Percentiles rank a stretch among this genome's conserved stretches.
Evolutionary conservation across 2,888 invertebrate species (phyloP).

Genomic region (Drosophila infuscata): DNA sequence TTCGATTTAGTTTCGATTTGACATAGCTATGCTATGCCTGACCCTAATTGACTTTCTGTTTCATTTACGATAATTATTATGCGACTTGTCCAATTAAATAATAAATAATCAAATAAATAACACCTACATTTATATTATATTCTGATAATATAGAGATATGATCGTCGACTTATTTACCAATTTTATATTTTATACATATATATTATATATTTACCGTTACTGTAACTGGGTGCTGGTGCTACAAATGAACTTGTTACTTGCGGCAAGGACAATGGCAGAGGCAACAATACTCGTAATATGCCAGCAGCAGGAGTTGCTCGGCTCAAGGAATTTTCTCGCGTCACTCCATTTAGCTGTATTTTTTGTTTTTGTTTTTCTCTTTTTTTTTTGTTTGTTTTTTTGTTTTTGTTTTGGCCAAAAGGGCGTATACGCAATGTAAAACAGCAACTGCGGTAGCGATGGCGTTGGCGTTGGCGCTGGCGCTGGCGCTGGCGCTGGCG

Average conservation of each 20-base stretch:
- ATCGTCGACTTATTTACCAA: neutral
- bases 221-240: conserved; percentile 4
- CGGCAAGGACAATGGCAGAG: conserved; percentile 6
- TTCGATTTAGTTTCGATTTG: neutral
- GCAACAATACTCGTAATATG: conserved; percentile 10
- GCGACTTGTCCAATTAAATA: neutral
- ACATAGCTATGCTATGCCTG: neutral
- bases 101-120: no score
- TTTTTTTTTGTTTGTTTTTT: neutral
- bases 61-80: neutral
- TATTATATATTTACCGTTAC: neutral
- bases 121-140: neutral
- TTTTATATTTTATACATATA: no score
- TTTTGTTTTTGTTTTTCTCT: neutral
- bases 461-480: neutral
- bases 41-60: neutral
- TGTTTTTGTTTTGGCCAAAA: conserved; percentile 16
- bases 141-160: neutral
- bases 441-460: conserved; percentile 10
- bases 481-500: neutral
- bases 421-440: conserved; percentile 46
- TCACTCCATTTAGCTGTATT: conserved; percentile 27
- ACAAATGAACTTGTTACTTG: conserved; percentile 15
- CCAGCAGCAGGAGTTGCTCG: conserved; percentile 15
- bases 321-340: conserved; percentile 31